These are phyloP conservation scores for Campylomormyrus tamandua DNA, from an alignment of 2,113 vertebrate species.

Conservation along the genomic window DNA sequence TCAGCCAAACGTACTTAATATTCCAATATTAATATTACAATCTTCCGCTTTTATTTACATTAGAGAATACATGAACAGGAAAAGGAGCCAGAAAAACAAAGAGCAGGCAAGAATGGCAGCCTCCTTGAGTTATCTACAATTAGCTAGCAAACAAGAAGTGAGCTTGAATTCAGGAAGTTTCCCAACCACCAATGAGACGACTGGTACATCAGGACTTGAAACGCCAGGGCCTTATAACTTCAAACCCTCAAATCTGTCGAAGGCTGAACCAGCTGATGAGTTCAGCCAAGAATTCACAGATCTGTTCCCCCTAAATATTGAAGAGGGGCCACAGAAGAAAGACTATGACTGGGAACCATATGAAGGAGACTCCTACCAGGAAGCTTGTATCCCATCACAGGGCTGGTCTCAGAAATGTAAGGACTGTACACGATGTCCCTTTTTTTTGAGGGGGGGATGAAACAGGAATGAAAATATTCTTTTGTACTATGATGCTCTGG, in stretches of 20 bases:
- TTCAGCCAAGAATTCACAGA: neutral
- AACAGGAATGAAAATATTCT: neutral
- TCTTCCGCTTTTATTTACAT: neutral
- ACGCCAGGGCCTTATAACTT: neutral
- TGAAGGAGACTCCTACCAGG: neutral
- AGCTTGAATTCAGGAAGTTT: neutral
- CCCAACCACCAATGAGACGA: no score
- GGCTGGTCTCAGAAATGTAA: neutral
- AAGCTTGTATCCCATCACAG: neutral
- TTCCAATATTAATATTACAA: neutral
- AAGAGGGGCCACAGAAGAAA: neutral
- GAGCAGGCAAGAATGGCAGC: neutral
- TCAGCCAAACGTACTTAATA: neutral
- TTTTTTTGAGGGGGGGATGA: neutral
- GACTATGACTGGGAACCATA: neutral
- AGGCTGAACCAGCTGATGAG: neutral
- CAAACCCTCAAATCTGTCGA: neutral
- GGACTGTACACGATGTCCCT: neutral
- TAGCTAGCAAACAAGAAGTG: neutral
- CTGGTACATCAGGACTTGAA: neutral
- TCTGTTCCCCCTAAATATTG: neutral
- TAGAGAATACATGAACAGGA: neutral
- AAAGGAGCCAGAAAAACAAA: neutral
- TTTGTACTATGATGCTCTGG: neutral
- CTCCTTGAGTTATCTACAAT: neutral